Base-by-base conservation (phyloP, 2,797 vertebrate genomes). In the Rallus crepitans region DNA sequence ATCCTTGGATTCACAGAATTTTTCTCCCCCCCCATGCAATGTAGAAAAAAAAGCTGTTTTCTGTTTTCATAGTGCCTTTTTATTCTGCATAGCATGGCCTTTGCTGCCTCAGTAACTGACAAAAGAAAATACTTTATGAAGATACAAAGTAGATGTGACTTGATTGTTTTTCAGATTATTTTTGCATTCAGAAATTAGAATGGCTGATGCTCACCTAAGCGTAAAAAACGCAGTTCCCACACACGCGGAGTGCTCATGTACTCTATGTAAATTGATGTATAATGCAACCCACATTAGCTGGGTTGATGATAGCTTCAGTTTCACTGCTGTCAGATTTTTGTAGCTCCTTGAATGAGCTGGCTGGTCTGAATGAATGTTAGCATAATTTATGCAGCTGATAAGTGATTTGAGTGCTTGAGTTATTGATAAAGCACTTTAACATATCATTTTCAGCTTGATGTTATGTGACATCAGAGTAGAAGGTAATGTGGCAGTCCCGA, bases 341-440 rank as follows among this genome's bases (percentile, higher is more conserved):
- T 98, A 98, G 97, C 96, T 96, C 97, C 96, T 89, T 96, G 96
- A 98, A 98, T 97, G 97, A 98, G 97, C 66, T 97, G 96, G 94
- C 88, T 98, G 97, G 68, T 93, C 96, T 96, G 97, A 98, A 97
- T 96, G 94, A 95, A 91, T 11, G 89, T 96, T 97, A 96, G 83
- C 96, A 98, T 98, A 98, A 99, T 98, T 98, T 98, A 98, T 98
- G 98, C 98, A 97, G 95, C 93, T 97, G 97, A 98, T 97, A 95
- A 98, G 94, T 96, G 63, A 98, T 96, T 97, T 97, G 90, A 98
- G 97, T 97, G 93, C 98, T 93, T 98, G 93, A 91, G 98, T 98
- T 98, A 98, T 98, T 99, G 98, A 98, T 99, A 98, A 99, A 98
- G 96, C 98, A 97, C 98, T 98, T 98, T 98, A 98, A 97, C 97